These are phyloP conservation scores for Ceratosolen fusciceps DNA, from an alignment of 1,140 invertebrate species.

Conservation along the genomic window DNA sequence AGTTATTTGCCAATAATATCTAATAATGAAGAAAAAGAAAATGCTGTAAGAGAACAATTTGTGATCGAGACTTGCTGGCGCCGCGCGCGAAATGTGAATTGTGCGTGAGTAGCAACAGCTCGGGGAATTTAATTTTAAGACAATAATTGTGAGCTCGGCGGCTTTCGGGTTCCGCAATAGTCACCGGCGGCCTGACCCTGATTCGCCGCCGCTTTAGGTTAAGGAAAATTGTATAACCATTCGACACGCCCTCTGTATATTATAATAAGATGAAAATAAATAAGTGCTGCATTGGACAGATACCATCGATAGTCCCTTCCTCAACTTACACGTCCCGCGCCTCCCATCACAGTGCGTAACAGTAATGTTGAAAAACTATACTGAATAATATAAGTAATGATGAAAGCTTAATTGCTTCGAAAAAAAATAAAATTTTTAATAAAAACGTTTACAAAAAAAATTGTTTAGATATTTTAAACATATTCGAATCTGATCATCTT, in stretches of 20 bases:
- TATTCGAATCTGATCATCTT: conserved; percentile 60
- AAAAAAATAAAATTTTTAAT: conserved; percentile 53
- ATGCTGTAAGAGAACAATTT: conserved; percentile 38
- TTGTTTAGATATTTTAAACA: conserved; percentile 63
- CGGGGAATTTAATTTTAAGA: too few species aligned
- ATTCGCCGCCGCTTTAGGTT: too few species aligned
- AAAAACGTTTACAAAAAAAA: too few species aligned
- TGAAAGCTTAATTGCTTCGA: conserved; percentile 41
- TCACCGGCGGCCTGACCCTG: too few species aligned
- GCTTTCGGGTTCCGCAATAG: too few species aligned
- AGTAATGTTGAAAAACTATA: conserved; percentile 45
- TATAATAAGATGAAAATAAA: conserved; percentile 26
- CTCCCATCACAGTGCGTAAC: conserved; percentile 49
- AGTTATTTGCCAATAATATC: conserved; percentile 49
- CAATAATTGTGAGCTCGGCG: too few species aligned
- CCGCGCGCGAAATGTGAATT: conserved; percentile 14
- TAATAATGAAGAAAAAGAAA: conserved; percentile 54
- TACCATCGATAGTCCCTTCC: conserved; percentile 59
- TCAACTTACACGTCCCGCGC: too few species aligned
- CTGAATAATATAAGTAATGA: conserved; percentile 49
- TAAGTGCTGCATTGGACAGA: conserved; percentile 64
- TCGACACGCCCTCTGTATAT: conserved; percentile 40
- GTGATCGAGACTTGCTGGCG: too few species aligned
- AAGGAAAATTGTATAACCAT: conserved; percentile 44
- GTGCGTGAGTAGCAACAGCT: too few species aligned